Base-by-base conservation (phyloP, 2,113 vertebrate species). In the Sinocyclocheilus anophthalmus region DNA sequence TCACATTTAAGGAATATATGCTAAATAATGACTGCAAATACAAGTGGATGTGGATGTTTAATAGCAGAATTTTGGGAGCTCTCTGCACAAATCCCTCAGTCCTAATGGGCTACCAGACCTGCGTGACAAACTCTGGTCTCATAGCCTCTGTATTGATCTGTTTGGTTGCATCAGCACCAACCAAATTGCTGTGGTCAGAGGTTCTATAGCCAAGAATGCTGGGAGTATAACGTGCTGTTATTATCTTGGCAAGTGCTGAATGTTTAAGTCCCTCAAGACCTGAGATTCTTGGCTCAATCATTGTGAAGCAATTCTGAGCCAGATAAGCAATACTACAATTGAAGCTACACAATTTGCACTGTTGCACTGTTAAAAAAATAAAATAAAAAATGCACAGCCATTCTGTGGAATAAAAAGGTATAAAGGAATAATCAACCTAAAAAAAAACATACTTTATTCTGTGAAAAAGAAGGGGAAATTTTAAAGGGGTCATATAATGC, bases 141-240 rank as follows among this genome's bases (percentile, higher is more conserved):
- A 81, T 65, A 59, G 77, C 72, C 45, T 69, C 73, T 33, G 24
- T 83, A 90, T 90, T 75, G 82, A 90, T 88, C 85, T 78, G 82
- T 83, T 81, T 86, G 86, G 77, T 88, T 86, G 85, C 53, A 82
- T 69, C 87, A 83, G 63, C 87, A 84, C 81, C 55, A 82, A 22
- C 50, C 73, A 55, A 81, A 85, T 22, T 88, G 84, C 87, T 88
- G 76, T 48, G 57, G 80, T 86, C 69, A 88, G 76, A 88, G 30
- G 14, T 86, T 86, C 82, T 83, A 72, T 69, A 75, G 84, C 85
- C 87, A 86, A 77, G 77, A n/a, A 83, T 69, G 72, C 77, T 33
- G 37, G 50, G 85, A 75, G 78, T 57, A 45, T 57, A 48, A 26
- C 61, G 81, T 75, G 86, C 37, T 77, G 82, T 79, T 57, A 83